A percentile compares a stretch with the other conserved stretches of the same genome.
Evolutionary conservation across 1,140 invertebrate species (phyloP).

Genomic region (Amphibalanus amphitrite): DNA sequence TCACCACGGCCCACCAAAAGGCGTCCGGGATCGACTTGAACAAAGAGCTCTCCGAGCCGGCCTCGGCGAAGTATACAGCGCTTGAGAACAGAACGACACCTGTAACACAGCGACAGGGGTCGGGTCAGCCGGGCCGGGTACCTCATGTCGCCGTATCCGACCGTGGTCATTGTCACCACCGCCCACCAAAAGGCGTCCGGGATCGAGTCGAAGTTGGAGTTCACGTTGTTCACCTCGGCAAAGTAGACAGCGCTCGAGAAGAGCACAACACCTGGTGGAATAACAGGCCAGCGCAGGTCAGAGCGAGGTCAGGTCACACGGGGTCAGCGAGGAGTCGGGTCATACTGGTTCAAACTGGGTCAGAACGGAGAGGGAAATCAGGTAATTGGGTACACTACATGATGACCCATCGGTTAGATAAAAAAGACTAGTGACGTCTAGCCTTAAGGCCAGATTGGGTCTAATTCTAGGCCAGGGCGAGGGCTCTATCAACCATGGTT

Average conservation of each 20-base stretch:
- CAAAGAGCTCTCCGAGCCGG: conserved; percentile 84
- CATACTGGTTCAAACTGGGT: too few species aligned
- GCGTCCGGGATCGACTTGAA: conserved; percentile 52
- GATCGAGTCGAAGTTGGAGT: conserved; percentile 66
- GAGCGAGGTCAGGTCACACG: too few species aligned
- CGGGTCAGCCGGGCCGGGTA: conserved; percentile 27
- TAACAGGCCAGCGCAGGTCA: too few species aligned
- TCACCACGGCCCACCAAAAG: conserved; percentile 99
- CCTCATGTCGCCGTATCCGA: conserved; percentile 96
- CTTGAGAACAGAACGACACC: conserved; percentile 96
- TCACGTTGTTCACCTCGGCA: conserved; percentile 87
- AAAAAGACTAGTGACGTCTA: too few species aligned
- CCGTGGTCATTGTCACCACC: conserved; percentile 96
- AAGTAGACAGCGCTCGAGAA: conserved; percentile 97
- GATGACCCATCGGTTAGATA: too few species aligned
- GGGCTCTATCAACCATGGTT: too few species aligned
- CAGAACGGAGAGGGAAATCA: too few species aligned
- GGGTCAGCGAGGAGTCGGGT: too few species aligned
- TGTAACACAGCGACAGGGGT: conserved; percentile 35
- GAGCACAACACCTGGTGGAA: conserved; percentile 78
- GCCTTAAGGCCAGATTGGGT: too few species aligned
- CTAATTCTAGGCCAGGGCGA: too few species aligned
- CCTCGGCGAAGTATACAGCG: conserved; percentile 96
- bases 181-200: conserved; percentile 91
- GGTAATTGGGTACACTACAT: too few species aligned